Evolutionary conservation across 1,140 invertebrate genomes (phyloP), one percentile per base, ranked within the genome.

Genomic region (Caerostris darwini): DNA sequence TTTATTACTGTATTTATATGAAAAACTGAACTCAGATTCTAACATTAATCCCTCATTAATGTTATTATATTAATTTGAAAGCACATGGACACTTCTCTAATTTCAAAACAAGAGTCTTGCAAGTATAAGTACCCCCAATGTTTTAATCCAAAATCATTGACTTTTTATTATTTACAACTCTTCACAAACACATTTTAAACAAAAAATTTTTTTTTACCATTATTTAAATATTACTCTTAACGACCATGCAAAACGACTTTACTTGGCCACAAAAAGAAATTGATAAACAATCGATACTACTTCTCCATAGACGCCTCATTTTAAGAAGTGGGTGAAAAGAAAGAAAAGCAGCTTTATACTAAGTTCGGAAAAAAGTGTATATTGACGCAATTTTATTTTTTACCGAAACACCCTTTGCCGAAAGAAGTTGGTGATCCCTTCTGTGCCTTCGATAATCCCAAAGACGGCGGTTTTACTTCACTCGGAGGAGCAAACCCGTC

Each of bases 381-480:
- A 88, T 88, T 88, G 86, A 88, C 53, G 86, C 61, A 88, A 88
- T 88, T 88, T 88, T 88, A 64, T 88, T 88, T 64, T 64, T 88
- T 88, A 8, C n/a, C 10, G 14, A 59, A 17, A 88, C 12, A 67
- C 50, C 86, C 86, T 64, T 34, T 88, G 59, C 50, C 77, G 88
- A 90, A 90, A 90, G 88, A 90, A 90, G 53, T 77, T 34, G 10
- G 64, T 57, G 88, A 90, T 90, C 88, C 88, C 86, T n/a, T 54
- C 56, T 53, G 86, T 88, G 64, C 67, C 14, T 57, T 17, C 64
- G 69, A 69, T 90, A 90, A 90, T 90, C 88, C 88, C 67, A 57
- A 57, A 71, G 64, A 90, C 53, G 88, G 88, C n/a, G 88, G 69
- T 90, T 77, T 90, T 90, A 90, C 88, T 77, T 50, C 7, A 58